phyloP scores from a whole-genome alignment of 1,140 invertebrate species.

The Acyrthosiphon pisum region DNA sequence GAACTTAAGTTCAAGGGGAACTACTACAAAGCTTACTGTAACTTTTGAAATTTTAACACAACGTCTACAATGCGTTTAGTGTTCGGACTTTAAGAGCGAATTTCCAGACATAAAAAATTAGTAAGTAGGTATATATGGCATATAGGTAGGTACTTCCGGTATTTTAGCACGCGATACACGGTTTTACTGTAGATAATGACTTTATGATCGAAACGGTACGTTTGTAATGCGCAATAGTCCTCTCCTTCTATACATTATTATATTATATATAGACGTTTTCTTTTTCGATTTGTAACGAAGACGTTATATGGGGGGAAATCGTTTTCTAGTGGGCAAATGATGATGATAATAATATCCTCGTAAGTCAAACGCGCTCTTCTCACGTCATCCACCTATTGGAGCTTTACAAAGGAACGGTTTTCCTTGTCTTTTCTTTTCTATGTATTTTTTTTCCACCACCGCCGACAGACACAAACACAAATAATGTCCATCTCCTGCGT shows the following conservation, averaged over 20 bases:
- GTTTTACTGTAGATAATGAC: not conserved
- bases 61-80: not conserved
- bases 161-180: not conserved
- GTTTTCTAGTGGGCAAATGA: not conserved
- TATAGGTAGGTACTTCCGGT: not conserved
- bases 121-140: not conserved
- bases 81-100: not conserved
- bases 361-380: not conserved
- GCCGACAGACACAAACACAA: not conserved
- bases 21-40: not conserved
- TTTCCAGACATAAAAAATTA: not conserved
- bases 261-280: not conserved
- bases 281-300: not conserved
- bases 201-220: not conserved
- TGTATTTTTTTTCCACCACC: not conserved
- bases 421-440: not conserved
- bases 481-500: not conserved
- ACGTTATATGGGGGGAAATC: not conserved
- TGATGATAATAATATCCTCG: not conserved
- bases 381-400: not conserved
- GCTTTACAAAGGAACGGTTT: not conserved
- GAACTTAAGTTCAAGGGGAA: not conserved
- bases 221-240: not conserved
- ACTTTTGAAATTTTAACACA: conserved; percentile 4
- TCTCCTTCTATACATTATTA: not conserved